Base-by-base conservation (phyloP, 1,140 invertebrate genomes). In the Pinna nobilis region DNA sequence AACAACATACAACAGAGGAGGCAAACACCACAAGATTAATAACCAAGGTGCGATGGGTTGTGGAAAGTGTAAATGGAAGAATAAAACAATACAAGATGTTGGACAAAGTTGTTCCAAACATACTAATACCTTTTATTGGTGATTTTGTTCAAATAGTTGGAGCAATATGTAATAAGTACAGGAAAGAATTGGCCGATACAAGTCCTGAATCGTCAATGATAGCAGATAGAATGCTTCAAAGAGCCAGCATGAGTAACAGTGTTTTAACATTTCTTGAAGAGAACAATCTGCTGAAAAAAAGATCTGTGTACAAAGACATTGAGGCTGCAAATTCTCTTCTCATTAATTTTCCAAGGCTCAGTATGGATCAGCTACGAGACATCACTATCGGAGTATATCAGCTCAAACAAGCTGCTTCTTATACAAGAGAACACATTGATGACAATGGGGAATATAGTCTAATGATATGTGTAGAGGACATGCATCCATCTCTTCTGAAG, bases 311-410 rank as follows among this genome's bases (percentile, higher is more conserved):
- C 30, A 35, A 18, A 13, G 51, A 2, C 11, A 25, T 51, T 25
- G 28, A 61, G 11, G 30, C 20, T 7, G 25, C 25, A 13, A 65
- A 28, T 25, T 20, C 23, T 44, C 33, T 20, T 13, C 20, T 32
- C 3, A n/a, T 30, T 28, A 23, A 65, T 53, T 51, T 67, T 30
- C 41, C 44, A n/a, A 13, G 15, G 3, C 23, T 65, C 7, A 18
- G 7, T n/a, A 50, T 2, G 18, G 60, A 63, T 7, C 7, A 63
- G 9, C 37, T 63, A 11, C 18, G 60, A 41, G 28, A 47, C n/a
- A 5, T 41, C 13, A 63, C 60, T 28, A 41, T 63, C 9, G 60
- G 60, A 20, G 39, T 63, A 32, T 65, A 65, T 51, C 63, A 65
- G 18, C 18, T 65, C 9, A 65, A 65, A 50, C 39, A 65, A 23